phyloP scores from a whole-genome alignment of 2,888 invertebrate species.

The Sussaba pulchella region DNA sequence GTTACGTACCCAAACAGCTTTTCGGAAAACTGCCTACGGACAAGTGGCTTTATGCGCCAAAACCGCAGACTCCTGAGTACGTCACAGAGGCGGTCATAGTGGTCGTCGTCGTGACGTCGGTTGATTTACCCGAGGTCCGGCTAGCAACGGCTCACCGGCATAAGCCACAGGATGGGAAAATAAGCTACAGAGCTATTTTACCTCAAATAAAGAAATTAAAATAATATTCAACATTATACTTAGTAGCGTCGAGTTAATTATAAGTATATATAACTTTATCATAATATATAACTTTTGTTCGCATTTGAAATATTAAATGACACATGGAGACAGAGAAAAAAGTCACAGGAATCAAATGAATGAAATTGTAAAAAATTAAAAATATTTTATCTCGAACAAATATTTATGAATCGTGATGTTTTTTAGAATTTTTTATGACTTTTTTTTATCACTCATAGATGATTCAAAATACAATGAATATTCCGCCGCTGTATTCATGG shows the following conservation, averaged over 20 bases:
- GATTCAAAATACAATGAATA: background rate
- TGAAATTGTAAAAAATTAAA: too few species aligned
- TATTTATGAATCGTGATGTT: too few species aligned
- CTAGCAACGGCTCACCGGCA: background rate
- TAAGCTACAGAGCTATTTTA: background rate
- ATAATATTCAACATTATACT: too few species aligned
- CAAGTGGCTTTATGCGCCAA: constrained; percentile 42
- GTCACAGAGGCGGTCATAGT: constrained; percentile 1
- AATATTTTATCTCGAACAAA: too few species aligned
- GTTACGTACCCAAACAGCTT: constrained; percentile 13
- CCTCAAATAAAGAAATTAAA: background rate
- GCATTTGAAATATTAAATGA: too few species aligned
- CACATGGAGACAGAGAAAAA: too few species aligned
- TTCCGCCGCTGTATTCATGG: background rate
- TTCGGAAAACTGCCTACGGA: constrained; percentile 39
- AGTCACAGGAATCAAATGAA: too few species aligned
- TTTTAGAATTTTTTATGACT: too few species aligned
- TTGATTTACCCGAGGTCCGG: constrained; percentile 11
- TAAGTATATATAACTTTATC: too few species aligned
- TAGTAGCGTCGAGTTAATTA: too few species aligned
- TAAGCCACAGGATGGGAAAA: background rate
- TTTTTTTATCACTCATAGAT: background rate
- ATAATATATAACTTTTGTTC: too few species aligned
- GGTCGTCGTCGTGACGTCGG: constrained; percentile 39
- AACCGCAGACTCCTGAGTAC: background rate